Evolutionary conservation across 2,888 invertebrate species (phyloP).

Genomic region (Alviniconcha strummeri): DNA sequence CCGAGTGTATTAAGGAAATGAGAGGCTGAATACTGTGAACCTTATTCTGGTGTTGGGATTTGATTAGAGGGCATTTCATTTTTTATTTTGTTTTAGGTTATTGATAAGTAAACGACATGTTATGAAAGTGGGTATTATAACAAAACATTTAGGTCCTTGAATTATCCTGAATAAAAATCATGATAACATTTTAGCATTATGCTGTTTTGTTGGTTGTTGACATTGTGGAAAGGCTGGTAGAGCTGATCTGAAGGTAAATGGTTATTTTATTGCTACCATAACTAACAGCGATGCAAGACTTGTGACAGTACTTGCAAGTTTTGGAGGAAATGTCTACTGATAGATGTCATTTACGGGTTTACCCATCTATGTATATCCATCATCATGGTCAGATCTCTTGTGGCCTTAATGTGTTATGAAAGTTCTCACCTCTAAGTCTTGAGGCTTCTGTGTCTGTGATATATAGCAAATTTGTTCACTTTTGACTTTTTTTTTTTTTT

Average conservation of each 20-base stretch:
- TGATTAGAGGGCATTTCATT: neutral
- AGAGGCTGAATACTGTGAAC: neutral
- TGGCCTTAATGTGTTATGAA: neutral
- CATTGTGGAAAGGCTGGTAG: neutral
- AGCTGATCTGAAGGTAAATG: neutral
- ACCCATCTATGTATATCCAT: neutral
- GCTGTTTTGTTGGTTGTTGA: neutral
- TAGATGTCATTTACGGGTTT: neutral
- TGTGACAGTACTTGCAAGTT: neutral
- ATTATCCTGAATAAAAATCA: neutral
- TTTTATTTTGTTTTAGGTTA: neutral
- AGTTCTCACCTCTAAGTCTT: neutral
- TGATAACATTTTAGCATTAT: neutral
- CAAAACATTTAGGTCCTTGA: neutral
- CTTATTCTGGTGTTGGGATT: neutral
- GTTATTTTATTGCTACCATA: neutral
- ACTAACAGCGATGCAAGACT: neutral
- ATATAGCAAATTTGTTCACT: neutral
- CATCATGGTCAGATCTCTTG: neutral
- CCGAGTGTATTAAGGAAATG: constrained; percentile 55
- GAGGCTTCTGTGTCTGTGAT: too few relatives aligned
- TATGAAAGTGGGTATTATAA: too few relatives aligned
- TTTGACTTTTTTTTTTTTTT: neutral
- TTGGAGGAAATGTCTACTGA: neutral
- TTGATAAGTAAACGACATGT: neutral